Percentiles rank a stretch among this genome's conserved stretches.
These are phyloP conservation scores for Pogonus chalceus DNA, from an alignment of 1,140 invertebrate genomes.

Conservation along the genomic window DNA sequence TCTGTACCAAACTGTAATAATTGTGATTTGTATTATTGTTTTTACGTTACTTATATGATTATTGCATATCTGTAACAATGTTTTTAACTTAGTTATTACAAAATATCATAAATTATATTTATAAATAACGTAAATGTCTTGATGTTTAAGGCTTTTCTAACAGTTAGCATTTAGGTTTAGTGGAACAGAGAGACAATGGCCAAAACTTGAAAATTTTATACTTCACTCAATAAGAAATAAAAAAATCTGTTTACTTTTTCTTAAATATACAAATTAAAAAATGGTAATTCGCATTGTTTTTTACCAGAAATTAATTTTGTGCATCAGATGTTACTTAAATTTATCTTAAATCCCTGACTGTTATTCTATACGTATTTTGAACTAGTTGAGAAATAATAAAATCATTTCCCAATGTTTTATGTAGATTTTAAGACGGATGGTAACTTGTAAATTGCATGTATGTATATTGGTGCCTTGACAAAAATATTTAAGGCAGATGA, in stretches of 20 bases:
- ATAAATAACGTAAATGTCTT: conserved; percentile 1
- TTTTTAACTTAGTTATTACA: background rate
- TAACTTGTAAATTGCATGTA: background rate
- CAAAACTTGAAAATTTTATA: background rate
- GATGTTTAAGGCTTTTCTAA: conserved; percentile 3
- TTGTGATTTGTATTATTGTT: background rate
- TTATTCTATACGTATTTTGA: too few species aligned
- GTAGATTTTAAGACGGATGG: background rate
- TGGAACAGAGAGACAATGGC: background rate
- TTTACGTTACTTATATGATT: too few species aligned
- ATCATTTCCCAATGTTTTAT: too few species aligned
- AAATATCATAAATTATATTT: conserved; percentile 6
- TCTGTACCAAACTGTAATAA: background rate
- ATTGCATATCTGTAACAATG: background rate
- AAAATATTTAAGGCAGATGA: conserved; percentile 34
- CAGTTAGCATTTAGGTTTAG: background rate
- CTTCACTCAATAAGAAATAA: too few species aligned
- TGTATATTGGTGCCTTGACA: conserved; percentile 32
- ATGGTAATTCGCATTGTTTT: too few species aligned
- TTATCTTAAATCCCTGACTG: too few species aligned
- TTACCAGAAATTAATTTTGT: too few species aligned
- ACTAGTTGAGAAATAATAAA: too few species aligned
- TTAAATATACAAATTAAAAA: too few species aligned
- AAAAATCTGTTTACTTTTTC: too few species aligned
- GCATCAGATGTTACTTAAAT: too few species aligned